phyloP scores from a whole-genome alignment of 2,888 invertebrate species.

The Erebia epiphron region DNA sequence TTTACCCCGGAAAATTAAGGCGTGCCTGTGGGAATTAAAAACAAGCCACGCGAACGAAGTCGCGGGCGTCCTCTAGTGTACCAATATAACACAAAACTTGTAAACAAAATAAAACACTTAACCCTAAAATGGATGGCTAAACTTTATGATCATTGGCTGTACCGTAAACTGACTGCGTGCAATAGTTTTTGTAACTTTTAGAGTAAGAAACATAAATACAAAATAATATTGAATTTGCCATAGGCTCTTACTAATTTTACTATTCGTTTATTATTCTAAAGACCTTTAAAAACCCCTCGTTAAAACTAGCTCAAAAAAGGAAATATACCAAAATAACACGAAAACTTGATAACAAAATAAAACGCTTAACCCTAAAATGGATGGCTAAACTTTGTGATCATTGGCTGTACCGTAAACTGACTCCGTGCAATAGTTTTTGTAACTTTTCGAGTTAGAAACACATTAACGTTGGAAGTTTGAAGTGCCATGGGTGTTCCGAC shows the following conservation, averaged over 20 bases:
- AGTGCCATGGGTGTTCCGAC: slow-evolving; percentile 17
- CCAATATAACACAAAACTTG: background rate
- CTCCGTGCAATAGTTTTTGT: slow-evolving; percentile 16
- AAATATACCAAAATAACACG: background rate
- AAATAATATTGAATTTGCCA: background rate
- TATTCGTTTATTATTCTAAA: too few species aligned
- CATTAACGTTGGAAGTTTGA: slow-evolving; percentile 15
- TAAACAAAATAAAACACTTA: slow-evolving; percentile 10
- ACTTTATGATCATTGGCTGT: slow-evolving; percentile 9
- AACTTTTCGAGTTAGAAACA: slow-evolving; percentile 19
- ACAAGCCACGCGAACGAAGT: too few species aligned
- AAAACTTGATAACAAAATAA: slow-evolving; percentile 5
- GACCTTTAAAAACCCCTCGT: too few species aligned
- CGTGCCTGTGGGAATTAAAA: too few species aligned
- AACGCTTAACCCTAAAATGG: slow-evolving; percentile 6
- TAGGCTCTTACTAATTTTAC: background rate
- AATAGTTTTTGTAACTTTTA: slow-evolving; percentile 21
- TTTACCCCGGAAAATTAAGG: too few species aligned
- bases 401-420: slow-evolving; percentile 9
- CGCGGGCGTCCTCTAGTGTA: too few species aligned
- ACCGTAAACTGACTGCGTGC: slow-evolving; percentile 9
- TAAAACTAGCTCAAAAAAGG: background rate
- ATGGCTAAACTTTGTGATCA: slow-evolving; percentile 11
- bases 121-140: slow-evolving; percentile 6
- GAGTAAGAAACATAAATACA: slow-evolving; percentile 2